Evolutionary conservation across 2,113 vertebrate genomes (phyloP).

Genomic region (Noturus placidus): DNA sequence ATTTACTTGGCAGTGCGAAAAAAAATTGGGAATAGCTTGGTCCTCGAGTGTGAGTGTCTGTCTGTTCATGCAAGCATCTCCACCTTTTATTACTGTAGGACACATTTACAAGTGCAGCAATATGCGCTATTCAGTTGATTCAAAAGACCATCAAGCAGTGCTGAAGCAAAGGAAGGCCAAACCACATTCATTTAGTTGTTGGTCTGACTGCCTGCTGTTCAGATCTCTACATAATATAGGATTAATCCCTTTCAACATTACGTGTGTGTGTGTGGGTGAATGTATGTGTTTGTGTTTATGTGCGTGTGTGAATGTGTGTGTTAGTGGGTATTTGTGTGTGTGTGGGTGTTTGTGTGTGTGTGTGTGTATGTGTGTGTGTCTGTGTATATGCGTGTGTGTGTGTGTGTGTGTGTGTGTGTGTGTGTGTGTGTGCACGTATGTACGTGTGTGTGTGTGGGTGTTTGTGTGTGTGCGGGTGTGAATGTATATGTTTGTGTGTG

Average conservation of each 20-base stretch:
- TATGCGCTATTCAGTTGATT: slow-evolving; percentile 64
- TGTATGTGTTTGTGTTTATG: neutral
- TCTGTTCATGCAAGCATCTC: slow-evolving; percentile 62
- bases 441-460: neutral
- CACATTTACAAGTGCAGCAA: slow-evolving; percentile 45
- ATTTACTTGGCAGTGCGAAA: slow-evolving; percentile 44
- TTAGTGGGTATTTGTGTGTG: too few species aligned
- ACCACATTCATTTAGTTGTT: slow-evolving; percentile 61
- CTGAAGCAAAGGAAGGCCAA: slow-evolving; percentile 63
- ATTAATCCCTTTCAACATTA: slow-evolving; percentile 59
- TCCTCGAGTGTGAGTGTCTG: slow-evolving; percentile 52
- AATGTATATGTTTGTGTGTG: neutral
- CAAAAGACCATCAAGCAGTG: slow-evolving; percentile 57
- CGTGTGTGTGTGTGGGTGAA: neutral
- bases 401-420: neutral
- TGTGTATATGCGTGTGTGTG: neutral
- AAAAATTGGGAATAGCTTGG: slow-evolving; percentile 46
- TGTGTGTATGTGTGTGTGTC: too few species aligned
- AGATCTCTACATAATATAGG: slow-evolving; percentile 51
- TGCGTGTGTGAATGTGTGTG: neutral
- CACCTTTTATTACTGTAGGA: slow-evolving; percentile 53
- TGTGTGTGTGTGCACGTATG: neutral
- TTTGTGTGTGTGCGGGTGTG: neutral
- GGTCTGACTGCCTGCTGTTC: slow-evolving; percentile 57
- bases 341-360: too few species aligned